Evolutionary conservation across 2,888 invertebrate species (phyloP).

Genomic region (Parascotia fuliginaria): DNA sequence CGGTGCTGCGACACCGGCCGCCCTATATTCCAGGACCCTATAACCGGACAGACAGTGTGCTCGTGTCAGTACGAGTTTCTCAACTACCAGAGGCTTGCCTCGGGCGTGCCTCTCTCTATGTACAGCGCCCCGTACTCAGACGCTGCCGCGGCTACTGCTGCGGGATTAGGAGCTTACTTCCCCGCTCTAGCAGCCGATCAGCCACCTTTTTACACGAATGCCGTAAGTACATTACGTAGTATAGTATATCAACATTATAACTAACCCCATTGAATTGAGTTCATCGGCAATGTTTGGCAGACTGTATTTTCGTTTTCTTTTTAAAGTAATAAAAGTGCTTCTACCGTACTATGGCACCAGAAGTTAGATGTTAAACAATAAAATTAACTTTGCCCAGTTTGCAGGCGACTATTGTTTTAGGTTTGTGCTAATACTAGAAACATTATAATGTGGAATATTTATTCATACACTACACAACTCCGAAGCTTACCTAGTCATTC

Average conservation of each 20-base stretch:
- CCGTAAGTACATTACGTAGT: no score
- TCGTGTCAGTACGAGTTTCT: slow-evolving; percentile 96
- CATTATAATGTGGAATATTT: no score
- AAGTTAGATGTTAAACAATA: no score
- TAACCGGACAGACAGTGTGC: slow-evolving; percentile 95
- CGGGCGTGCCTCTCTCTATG: slow-evolving; percentile 92
- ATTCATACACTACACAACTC: no score
- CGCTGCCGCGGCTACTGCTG: slow-evolving; percentile 88
- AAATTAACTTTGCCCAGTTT: no score
- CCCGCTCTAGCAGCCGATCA: slow-evolving; percentile 94
- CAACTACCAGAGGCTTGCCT: slow-evolving; percentile 92
- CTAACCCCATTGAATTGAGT: not conserved
- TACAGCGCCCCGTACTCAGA: slow-evolving; percentile 92
- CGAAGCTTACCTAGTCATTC: no score
- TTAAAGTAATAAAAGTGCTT: no score
- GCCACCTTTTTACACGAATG: slow-evolving; percentile 93
- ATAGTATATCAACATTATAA: not conserved
- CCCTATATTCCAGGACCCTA: slow-evolving; percentile 95
- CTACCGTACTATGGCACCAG: no score
- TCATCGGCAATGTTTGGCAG: slow-evolving; percentile 24
- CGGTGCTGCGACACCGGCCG: slow-evolving; percentile 97
- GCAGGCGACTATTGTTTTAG: no score
- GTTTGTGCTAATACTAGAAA: no score
- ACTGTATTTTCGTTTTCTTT: not conserved
- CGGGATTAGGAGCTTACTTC: slow-evolving; percentile 94